A percentile compares a stretch with the other conserved stretches of the same genome.
These are phyloP conservation scores for Falco cherrug DNA, from an alignment of 2,797 vertebrate genomes.

Conservation along the genomic window DNA sequence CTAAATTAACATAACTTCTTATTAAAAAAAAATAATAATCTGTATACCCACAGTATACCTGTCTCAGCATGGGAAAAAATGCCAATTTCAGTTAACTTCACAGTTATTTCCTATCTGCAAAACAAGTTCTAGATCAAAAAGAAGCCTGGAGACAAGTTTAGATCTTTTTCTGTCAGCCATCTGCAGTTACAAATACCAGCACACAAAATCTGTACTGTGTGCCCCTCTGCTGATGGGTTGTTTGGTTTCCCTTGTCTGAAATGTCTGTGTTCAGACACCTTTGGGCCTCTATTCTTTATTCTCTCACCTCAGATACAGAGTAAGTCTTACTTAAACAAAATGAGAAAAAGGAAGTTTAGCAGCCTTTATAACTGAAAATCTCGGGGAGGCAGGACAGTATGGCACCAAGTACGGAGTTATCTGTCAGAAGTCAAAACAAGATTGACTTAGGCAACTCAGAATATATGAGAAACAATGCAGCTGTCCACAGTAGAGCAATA, in stretches of 20 bases:
- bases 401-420: not conserved
- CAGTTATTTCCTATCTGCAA: not conserved
- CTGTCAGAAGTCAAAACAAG: not conserved
- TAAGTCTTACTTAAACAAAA: not conserved
- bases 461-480: not conserved
- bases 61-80: not conserved
- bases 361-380: not conserved
- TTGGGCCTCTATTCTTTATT: not conserved
- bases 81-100: not conserved
- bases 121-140: not conserved
- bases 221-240: not conserved
- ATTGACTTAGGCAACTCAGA: not conserved
- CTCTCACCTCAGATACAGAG: not conserved
- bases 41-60: not conserved
- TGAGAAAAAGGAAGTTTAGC: not conserved
- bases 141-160: not conserved
- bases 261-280: not conserved
- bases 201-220: rapidly evolving
- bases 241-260: not conserved
- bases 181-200: not conserved
- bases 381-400: not conserved
- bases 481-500: not conserved
- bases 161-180: not conserved
- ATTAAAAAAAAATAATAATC: not conserved
- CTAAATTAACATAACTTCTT: not conserved